Base-by-base conservation (phyloP, 2,888 invertebrate species). In the Drosophila ustulata region DNA sequence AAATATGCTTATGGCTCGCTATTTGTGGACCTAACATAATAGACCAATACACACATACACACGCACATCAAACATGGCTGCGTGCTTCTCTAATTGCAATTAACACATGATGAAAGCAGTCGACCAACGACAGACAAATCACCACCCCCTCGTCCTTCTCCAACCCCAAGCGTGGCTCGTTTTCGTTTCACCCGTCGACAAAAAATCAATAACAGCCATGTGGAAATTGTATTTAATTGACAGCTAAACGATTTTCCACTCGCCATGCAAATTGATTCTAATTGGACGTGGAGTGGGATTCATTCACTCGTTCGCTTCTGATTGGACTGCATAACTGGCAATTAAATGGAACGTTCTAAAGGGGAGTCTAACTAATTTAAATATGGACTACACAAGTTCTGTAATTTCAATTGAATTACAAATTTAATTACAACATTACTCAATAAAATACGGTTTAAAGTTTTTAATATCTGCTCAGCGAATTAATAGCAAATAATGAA, bases 171-270 rank as follows among this genome's bases (percentile, higher is more conserved):
- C 32, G 32, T 32, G 32, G 6, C 1, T 4, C 30, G 30, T 32
- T 50, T 5, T 9, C 26, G 9, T 23, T 18, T 9, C 8, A 59
- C 59, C 61, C 55, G 47, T 55, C 71, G 13, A 68, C 50, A 45
- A 66, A 86, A 83, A 87, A 87, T 87, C 83, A 87, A 83, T 87
- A 83, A 71, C 32, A 64, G 43, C 66, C 67, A 78, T 70, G 75
- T 87, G 80, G 67, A 82, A 84, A 83, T 84, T 79, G 82, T 70
- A 71, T 84, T 75, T 84, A 87, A 87, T 84, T 83, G 83, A 87
- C 87, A 83, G 84, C 80, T 84, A 80, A 83, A 84, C 87, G 82
- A 49, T 75, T 84, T 83, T 80, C 71, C 82, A 71, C 78, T 81
- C 69, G 81, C 68, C 79, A 77, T 74, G 74, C 79, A 79, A 84